Evolutionary conservation across 1,140 invertebrate species (phyloP).

Genomic region (Harlomillsia oculata): DNA sequence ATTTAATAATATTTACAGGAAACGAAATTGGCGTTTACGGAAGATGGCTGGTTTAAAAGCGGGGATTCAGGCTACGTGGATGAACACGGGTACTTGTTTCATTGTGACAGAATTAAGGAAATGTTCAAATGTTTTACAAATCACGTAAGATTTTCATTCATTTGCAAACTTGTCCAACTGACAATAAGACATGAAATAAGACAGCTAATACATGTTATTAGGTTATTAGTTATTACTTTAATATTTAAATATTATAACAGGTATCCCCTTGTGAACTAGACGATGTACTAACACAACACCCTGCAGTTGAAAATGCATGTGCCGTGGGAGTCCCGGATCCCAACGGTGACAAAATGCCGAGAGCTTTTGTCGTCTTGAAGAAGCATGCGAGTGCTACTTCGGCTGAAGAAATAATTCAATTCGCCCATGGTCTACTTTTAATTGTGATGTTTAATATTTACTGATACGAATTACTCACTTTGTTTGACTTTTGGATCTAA

Average conservation of each 20-base stretch:
- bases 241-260: background rate
- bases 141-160: constrained; percentile 24
- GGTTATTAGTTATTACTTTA: background rate
- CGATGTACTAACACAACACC: constrained; percentile 39
- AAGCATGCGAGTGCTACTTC: constrained; percentile 36
- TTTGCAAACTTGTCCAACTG: background rate
- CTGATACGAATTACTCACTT: too few species aligned
- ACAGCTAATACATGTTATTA: too few species aligned
- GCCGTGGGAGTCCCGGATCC: constrained; percentile 42
- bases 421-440: constrained; percentile 7
- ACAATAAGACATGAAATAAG: background rate
- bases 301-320: constrained; percentile 41
- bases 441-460: too few species aligned
- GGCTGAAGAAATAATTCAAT: constrained; percentile 17
- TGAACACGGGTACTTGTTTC: constrained; percentile 34
- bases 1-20: too few species aligned
- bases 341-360: constrained; percentile 6
- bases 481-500: too few species aligned
- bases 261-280: constrained; percentile 36
- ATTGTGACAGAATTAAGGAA: constrained; percentile 37
- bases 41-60: constrained; percentile 30
- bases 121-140: constrained; percentile 36
- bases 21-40: background rate
- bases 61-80: constrained; percentile 37
- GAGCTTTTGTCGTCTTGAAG: constrained; percentile 23